Conservation (phyloP, 2,888 invertebrate species). For the Phaedon cochleariae region DNA sequence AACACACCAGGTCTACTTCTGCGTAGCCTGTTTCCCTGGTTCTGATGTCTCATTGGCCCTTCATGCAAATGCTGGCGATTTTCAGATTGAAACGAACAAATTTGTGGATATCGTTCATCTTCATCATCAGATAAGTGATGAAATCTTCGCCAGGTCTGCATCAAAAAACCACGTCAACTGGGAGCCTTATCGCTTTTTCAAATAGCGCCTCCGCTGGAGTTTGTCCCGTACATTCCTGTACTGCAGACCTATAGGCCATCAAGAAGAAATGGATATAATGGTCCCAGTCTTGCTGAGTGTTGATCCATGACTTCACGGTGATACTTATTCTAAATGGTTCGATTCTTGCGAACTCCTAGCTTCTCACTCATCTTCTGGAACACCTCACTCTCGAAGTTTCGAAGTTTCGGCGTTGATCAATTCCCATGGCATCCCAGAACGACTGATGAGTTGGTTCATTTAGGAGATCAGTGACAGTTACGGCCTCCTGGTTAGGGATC, state of each 20-base stretch:
- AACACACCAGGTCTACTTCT: constrained; percentile 1
- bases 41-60: background rate
- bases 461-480: too few relatives aligned
- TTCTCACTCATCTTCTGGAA: constrained; percentile 37
- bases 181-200: background rate
- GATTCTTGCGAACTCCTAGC: constrained; percentile 32
- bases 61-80: background rate
- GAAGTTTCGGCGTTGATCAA: constrained; percentile 47
- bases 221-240: too few relatives aligned
- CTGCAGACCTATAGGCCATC: too few relatives aligned
- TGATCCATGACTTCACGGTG: background rate
- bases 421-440: too few relatives aligned
- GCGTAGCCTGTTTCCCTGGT: background rate
- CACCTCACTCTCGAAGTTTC: too few relatives aligned
- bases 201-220: background rate
- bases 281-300: background rate
- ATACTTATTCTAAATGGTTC: background rate
- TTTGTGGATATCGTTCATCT: too few relatives aligned
- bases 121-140: background rate
- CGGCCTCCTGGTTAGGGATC: too few relatives aligned
- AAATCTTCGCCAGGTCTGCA: background rate
- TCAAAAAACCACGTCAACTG: background rate
- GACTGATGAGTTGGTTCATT: too few relatives aligned
- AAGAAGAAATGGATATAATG: background rate
- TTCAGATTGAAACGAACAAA: background rate